These are phyloP conservation scores for Boloria selene DNA, from an alignment of 2,888 invertebrate species.

Conservation along the genomic window DNA sequence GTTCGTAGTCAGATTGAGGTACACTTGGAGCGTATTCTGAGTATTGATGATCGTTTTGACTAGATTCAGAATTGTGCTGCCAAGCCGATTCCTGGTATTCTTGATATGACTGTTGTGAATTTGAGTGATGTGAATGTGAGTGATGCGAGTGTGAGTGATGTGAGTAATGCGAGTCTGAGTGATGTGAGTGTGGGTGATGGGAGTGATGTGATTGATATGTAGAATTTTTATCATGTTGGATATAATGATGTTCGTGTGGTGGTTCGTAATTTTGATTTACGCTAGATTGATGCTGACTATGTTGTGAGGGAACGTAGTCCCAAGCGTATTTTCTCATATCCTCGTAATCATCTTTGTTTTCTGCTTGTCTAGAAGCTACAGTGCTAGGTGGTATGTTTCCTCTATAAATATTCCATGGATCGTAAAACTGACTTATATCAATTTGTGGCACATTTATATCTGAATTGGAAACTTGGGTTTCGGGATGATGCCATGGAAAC, in stretches of 20 bases:
- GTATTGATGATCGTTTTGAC: slow-evolving; percentile 37
- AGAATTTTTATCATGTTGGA: slow-evolving; percentile 11
- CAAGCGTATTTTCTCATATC: slow-evolving; percentile 65
- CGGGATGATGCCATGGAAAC: slow-evolving; percentile 76
- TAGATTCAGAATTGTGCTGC: slow-evolving; percentile 28
- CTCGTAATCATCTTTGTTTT: slow-evolving; percentile 51
- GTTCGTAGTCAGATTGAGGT: slow-evolving; percentile 30
- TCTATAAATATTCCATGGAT: slow-evolving; percentile 90
- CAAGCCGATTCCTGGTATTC: slow-evolving; percentile 16
- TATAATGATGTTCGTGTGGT: not conserved
- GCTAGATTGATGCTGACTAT: slow-evolving; percentile 42
- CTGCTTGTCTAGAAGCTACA: slow-evolving; percentile 46
- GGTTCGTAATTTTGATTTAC: slow-evolving; percentile 40
- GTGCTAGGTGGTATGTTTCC: slow-evolving; percentile 69
- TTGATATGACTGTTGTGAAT: slow-evolving; percentile 7
- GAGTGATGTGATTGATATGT: slow-evolving; percentile 9
- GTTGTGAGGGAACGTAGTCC: slow-evolving; percentile 53
- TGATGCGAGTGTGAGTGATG: slow-evolving; percentile 13
- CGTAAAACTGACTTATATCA: slow-evolving; percentile 69
- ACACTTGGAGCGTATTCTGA: slow-evolving; percentile 39
- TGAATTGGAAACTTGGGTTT: slow-evolving; percentile 51
- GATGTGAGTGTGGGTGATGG: slow-evolving; percentile 9
- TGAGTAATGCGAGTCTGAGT: not conserved
- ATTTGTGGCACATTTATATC: slow-evolving; percentile 49
- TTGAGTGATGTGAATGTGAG: slow-evolving; percentile 11